phyloP scores from a whole-genome alignment of 2,797 vertebrate genomes.

The Scomberomorus guttatus region DNA sequence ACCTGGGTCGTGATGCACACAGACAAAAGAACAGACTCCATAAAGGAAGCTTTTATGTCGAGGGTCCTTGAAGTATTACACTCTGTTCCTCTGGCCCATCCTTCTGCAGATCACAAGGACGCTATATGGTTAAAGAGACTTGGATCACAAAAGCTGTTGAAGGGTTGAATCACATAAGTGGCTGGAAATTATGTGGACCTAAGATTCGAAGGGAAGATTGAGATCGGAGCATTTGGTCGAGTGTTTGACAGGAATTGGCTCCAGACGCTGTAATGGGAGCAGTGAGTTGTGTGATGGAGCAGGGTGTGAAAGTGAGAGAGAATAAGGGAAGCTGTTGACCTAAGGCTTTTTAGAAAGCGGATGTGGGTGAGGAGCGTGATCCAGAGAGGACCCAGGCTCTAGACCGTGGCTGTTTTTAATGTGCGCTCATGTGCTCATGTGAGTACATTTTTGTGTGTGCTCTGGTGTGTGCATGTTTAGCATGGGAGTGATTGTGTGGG shows the following conservation, averaged over 20 bases:
- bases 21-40: slow-evolving; percentile 73
- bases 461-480: background rate
- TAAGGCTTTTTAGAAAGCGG: slow-evolving; percentile 82
- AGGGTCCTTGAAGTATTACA: slow-evolving; percentile 69
- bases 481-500: slow-evolving; percentile 42
- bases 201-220: slow-evolving; percentile 32
- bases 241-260: slow-evolving; percentile 59
- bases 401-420: slow-evolving; percentile 46
- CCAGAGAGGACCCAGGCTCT: slow-evolving; percentile 50
- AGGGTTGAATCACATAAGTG: slow-evolving; percentile 36
- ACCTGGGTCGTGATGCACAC: slow-evolving; percentile 66
- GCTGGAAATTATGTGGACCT: slow-evolving; percentile 41
- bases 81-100: slow-evolving; percentile 46
- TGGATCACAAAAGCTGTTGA: slow-evolving; percentile 31
- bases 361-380: slow-evolving; percentile 79
- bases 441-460: slow-evolving; percentile 4
- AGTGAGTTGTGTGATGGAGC: slow-evolving; percentile 54
- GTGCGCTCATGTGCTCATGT: slow-evolving; percentile 12
- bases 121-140: slow-evolving; percentile 34
- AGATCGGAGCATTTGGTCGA: slow-evolving; percentile 46
- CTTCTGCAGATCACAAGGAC: slow-evolving; percentile 53
- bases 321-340: slow-evolving; percentile 83
- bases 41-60: slow-evolving; percentile 73
- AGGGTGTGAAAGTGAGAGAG: slow-evolving; percentile 85
- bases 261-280: slow-evolving; percentile 51